Conservation (phyloP, 2,797 vertebrate species). For the Esox masquinongy region DNA sequence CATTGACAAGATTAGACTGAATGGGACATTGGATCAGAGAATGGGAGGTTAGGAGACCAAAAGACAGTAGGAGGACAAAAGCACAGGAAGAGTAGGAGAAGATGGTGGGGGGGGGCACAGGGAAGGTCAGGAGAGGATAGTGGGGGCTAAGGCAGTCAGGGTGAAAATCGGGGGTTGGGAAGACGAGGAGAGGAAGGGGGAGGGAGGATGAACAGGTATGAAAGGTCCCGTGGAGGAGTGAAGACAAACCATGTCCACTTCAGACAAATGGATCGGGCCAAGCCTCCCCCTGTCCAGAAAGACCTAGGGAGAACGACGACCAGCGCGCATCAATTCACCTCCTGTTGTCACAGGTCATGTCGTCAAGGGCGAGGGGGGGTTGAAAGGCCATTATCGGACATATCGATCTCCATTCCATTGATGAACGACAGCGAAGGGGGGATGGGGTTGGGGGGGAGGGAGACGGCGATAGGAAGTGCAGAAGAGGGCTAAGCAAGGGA, state of each 20-base stretch:
- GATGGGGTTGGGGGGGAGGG: slow-evolving; percentile 14
- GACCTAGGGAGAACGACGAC: neutral
- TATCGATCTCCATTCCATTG: slow-evolving; percentile 57
- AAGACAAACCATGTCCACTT: neutral
- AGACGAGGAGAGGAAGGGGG: too few species aligned
- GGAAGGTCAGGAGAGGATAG: too few species aligned
- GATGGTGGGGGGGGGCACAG: neutral
- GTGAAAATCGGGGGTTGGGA: too few species aligned
- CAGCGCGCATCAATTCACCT: neutral
- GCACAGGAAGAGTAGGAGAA: neutral
- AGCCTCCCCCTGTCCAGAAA: neutral
- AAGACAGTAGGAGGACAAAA: neutral
- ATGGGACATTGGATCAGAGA: neutral
- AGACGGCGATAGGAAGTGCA: slow-evolving; percentile 16
- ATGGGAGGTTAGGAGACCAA: neutral
- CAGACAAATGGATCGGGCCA: neutral
- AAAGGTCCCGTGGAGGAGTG: neutral
- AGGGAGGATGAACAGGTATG: neutral
- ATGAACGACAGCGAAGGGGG: slow-evolving; percentile 48
- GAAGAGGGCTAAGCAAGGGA: slow-evolving; percentile 17
- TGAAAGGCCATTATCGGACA: slow-evolving; percentile 41
- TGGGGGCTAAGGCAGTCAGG: too few species aligned
- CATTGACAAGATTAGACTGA: too few species aligned
- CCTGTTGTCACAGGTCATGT: slow-evolving; percentile 20
- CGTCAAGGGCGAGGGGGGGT: slow-evolving; percentile 22